A percentile compares a stretch with the other conserved stretches of the same genome.
These are phyloP conservation scores for Ips typographus DNA, from an alignment of 1,140 invertebrate species.

Conservation along the genomic window DNA sequence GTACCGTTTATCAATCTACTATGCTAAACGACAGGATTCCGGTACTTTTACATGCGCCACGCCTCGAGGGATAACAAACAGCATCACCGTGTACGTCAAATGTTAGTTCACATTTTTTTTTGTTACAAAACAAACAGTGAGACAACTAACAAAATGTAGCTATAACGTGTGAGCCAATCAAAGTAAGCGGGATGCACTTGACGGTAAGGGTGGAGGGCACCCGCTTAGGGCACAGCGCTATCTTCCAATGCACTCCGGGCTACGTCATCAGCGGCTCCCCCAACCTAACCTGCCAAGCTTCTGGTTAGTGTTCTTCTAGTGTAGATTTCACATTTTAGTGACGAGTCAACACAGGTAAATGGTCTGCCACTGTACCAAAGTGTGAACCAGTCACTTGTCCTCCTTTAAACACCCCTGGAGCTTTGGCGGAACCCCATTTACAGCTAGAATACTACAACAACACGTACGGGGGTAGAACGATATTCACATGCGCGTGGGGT, in stretches of 20 bases:
- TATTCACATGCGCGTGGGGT: conserved; percentile 82
- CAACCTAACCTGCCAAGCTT: conserved; percentile 73
- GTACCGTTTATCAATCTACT: conserved; percentile 80
- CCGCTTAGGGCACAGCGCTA: conserved; percentile 65
- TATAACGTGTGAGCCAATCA: conserved; percentile 60
- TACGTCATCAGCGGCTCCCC: conserved; percentile 68
- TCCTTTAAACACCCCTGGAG: conserved; percentile 57
- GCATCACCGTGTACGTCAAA: conserved; percentile 73
- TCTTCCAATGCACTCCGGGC: conserved; percentile 70
- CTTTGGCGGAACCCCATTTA: conserved; percentile 56
- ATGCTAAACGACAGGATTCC: conserved; percentile 77
- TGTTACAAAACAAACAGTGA: background rate
- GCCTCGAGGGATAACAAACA: conserved; percentile 77
- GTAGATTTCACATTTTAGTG: background rate
- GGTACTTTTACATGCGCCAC: conserved; percentile 83
- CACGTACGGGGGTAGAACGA: conserved; percentile 66
- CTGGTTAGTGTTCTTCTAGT: conserved; percentile 56
- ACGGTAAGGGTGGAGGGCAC: conserved; percentile 65
- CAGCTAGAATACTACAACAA: conserved; percentile 64
- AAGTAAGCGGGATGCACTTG: conserved; percentile 50
- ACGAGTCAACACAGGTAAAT: conserved; percentile 60
- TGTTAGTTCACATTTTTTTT: conserved; percentile 57
- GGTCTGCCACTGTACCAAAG: conserved; percentile 70
- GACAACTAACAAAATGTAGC: conserved; percentile 51
- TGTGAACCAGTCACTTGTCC: conserved; percentile 77